Evolutionary conservation across 2,113 vertebrate genomes (phyloP), one percentile per base, ranked within the genome.

Genomic region (Cricetomys ansorgei): DNA sequence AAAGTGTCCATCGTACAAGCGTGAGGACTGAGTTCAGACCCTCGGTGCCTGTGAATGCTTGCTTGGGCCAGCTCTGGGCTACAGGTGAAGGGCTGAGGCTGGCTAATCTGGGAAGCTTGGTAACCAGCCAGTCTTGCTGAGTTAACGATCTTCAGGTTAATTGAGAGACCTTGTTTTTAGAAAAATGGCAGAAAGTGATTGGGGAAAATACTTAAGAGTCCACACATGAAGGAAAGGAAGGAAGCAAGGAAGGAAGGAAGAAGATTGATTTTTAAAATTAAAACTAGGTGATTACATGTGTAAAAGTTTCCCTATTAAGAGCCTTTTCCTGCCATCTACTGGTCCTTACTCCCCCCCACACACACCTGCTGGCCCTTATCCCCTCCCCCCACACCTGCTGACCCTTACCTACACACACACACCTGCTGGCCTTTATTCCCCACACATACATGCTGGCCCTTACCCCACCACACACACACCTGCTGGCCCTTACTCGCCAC

Each of bases 261-360:
- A n/a, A n/a, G n/a, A n/a, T n/a, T n/a, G 19, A 37, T 5, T 3
- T 53, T 79, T 50, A 50, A 79, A 79, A 79, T 25, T 64, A 64
- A 53, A 80, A 55, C 5, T 86, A 95, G 40, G n/a, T 57, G 57
- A 75, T 31, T 92, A 64, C 43, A 65, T 88, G 70, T 72, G 29
- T 84, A 34, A 65, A 57, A 57, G 48, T 40, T 72, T 43, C 70
- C 70, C 70, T 23, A 4, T 43, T 73, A 73, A 83, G 25, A 29
- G 25, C 21, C 21, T 59, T 40, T 37, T 23, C 16, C 34, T 2
- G 11, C 31, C 65, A 69, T 13, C 48, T 6, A 37, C 45, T 15
- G 21, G 55, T 15, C 81, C 59, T 9, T 64, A 64, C 23, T 5
- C 10, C 3, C 27, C 1, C n/a, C 10, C 40, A 45, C 23, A 73